Percentiles rank a stretch among this genome's conserved stretches.
Evolutionary conservation across 2,797 vertebrate genomes (phyloP).

Genomic region (Vipera ursinii): DNA sequence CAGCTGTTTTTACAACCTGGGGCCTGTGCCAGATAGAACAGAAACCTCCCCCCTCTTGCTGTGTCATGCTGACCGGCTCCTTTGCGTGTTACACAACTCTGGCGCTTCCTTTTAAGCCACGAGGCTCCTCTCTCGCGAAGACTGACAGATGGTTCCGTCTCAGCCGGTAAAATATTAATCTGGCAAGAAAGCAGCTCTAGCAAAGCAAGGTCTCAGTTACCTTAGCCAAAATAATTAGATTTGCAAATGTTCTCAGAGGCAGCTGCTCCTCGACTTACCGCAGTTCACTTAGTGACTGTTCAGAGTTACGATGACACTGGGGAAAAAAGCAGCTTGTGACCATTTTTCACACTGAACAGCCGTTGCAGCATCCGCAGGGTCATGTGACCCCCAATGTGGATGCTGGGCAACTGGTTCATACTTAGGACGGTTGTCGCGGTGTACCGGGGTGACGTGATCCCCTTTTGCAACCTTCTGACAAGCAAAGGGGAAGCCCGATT

Average conservation of each 20-base stretch:
- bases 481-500: background rate
- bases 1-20: accelerated
- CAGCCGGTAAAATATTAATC: constrained; percentile 40
- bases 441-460: background rate
- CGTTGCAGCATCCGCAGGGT: background rate
- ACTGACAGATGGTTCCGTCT: constrained; percentile 3
- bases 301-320: background rate
- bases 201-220: background rate
- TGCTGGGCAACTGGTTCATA: background rate
- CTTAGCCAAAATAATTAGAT: background rate
- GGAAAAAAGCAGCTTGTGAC: background rate
- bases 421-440: background rate
- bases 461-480: background rate
- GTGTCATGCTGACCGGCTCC: background rate
- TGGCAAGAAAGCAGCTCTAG: background rate
- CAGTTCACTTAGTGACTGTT: background rate
- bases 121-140: background rate
- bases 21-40: background rate
- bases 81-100: background rate
- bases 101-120: background rate
- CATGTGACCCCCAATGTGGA: background rate
- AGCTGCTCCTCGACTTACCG: background rate
- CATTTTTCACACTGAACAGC: background rate
- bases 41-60: background rate
- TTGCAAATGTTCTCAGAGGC: background rate